Percentiles rank a stretch among this genome's conserved stretches.
Conservation (phyloP, 2,797 vertebrate species). For the Rhodeus uyekii region DNA sequence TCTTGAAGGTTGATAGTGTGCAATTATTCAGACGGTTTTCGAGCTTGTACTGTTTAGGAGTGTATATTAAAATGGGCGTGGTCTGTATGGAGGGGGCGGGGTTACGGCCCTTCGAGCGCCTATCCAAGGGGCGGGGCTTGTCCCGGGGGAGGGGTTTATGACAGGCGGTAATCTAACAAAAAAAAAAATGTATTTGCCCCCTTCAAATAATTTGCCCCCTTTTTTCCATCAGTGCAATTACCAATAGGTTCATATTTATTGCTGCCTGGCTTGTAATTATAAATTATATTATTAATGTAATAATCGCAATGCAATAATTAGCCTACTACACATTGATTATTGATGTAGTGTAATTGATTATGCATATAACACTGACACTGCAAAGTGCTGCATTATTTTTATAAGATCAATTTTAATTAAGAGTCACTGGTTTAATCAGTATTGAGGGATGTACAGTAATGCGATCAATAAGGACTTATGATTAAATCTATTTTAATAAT, state of each 20-base stretch:
- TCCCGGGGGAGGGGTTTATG: not conserved
- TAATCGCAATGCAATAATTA: not conserved
- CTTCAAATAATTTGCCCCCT: no score
- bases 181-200: no score
- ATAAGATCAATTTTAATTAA: conserved; percentile 1
- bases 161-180: not conserved
- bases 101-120: not conserved
- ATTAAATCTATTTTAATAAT: not conserved
- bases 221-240: no score
- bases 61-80: not conserved
- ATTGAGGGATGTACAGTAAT: not conserved
- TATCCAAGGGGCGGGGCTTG: not conserved
- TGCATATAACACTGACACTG: not conserved
- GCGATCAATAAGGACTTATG: not conserved
- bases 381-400: not conserved
- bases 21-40: not conserved
- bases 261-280: no score
- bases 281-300: no score
- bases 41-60: not conserved
- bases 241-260: no score
- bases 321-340: not conserved
- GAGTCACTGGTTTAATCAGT: not conserved
- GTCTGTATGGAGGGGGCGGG: not conserved
- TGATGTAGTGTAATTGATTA: not conserved
- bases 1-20: conserved; percentile 13